Conservation (phyloP, 2,797 vertebrate genomes). For the Xyrichtys novacula region DNA sequence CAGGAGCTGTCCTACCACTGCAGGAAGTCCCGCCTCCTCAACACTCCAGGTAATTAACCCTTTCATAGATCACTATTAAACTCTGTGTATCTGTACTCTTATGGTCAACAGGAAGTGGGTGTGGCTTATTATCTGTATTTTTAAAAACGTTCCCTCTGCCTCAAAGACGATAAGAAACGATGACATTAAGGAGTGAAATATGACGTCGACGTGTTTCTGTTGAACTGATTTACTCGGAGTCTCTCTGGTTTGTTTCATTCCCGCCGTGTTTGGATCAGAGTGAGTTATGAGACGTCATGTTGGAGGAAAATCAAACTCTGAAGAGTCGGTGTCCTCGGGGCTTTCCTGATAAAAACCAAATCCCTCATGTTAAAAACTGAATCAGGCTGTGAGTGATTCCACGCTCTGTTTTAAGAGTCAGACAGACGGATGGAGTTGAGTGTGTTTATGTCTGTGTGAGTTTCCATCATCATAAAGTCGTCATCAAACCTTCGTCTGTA, state of each 20-base stretch:
- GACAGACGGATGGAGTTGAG: constrained; percentile 6
- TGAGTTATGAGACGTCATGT: constrained; percentile 9
- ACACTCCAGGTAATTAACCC: constrained; percentile 89
- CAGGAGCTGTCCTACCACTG: constrained; percentile 93
- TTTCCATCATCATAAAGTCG: too few species aligned
- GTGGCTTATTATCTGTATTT: too few species aligned
- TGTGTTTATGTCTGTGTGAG: constrained; percentile 18
- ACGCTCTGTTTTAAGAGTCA: constrained; percentile 5
- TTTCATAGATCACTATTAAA: too few species aligned
- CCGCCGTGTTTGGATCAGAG: background rate
- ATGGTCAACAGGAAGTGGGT: too few species aligned
- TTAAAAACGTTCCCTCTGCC: too few species aligned
- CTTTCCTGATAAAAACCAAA: constrained; percentile 6
- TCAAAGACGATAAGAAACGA: too few species aligned
- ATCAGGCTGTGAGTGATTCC: constrained; percentile 23
- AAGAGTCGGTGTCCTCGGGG: background rate
- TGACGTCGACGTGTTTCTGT: too few species aligned
- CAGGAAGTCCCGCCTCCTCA: constrained; percentile 92
- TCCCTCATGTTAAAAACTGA: constrained; percentile 12
- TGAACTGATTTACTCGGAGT: background rate
- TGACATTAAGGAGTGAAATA: too few species aligned
- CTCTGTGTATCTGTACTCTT: too few species aligned
- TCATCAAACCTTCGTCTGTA: background rate
- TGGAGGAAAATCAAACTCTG: constrained; percentile 9
- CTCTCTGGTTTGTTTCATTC: constrained; percentile 3